Evolutionary conservation across 2,888 invertebrate species (phyloP), one percentile per base, ranked within the genome.

Genomic region (Drosophila setosimentum): DNA sequence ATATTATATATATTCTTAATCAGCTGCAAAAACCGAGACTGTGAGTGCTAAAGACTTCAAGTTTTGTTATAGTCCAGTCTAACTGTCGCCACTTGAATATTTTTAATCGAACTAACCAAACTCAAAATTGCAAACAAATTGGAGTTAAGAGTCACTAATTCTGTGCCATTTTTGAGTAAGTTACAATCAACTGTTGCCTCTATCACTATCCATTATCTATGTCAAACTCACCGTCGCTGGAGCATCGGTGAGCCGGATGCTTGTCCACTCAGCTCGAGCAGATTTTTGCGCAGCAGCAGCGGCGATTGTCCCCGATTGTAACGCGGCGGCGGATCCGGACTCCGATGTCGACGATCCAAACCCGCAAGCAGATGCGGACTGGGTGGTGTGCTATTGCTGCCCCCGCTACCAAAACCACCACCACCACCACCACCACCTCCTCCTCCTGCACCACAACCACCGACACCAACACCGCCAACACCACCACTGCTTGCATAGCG

Each of bases 321-420:
- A 51, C 93, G 93, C 78, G 95, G 95, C 69, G 95, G 95, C 27
- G 95, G 95, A 92, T 95, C 95, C 30, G 95, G 95, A 86, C 95
- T 95, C 76, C 95, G 94, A 90, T 95, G 94, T 61, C 94, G 80
- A 3, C 92, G 86, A 84, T 92, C 92, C 32, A 92, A 73, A 3
- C 91, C 91, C 8, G 92, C 89, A 33, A 92, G 54, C 33, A 91
- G 73, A 73, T 91, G 92, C 2, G 91, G 91, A 67, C 89, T 91
- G 11, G 92, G 89, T n/a, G 87, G 90, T 7, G 87, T 90, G 57
- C 67, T 71, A 54, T 73, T 73, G 61, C 80, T 71, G 29, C 82
- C 66, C 24, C 83, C 33, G 49, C 40, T 48, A 1, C 60, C 42
- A 7, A 45, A 7, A 16, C 24, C 11, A 3, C 50, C 76, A 60